A percentile compares a stretch with the other conserved stretches of the same genome.
phyloP scores from a whole-genome alignment of 2,113 vertebrate species.

The Jaculus jaculus region DNA sequence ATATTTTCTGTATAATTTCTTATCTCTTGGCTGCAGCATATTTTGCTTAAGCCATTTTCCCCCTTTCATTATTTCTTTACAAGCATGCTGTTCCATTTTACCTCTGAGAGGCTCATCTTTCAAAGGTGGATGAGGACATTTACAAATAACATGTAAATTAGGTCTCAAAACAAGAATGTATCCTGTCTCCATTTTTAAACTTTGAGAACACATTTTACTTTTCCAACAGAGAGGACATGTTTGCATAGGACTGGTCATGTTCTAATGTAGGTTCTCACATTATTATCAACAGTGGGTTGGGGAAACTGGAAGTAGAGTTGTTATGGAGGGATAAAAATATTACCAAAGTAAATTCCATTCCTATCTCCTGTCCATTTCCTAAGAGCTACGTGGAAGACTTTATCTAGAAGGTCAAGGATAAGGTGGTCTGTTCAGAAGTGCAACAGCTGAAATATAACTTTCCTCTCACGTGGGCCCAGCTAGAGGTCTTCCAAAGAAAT shows the following conservation, averaged over 20 bases:
- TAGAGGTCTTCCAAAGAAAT: neutral
- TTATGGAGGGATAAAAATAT: no score
- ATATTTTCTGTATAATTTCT: neutral
- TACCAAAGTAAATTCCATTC: neutral
- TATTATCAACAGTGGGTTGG: neutral
- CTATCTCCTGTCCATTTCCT: neutral
- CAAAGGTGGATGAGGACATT: neutral
- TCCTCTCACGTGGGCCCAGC: neutral
- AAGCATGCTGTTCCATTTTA: slow-evolving; percentile 23
- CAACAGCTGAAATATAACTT: neutral
- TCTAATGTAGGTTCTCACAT: neutral
- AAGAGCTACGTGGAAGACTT: neutral
- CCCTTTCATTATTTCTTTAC: slow-evolving; percentile 5
- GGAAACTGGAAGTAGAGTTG: neutral
- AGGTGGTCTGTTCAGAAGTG: neutral
- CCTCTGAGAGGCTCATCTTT: slow-evolving; percentile 12
- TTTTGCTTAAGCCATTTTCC: slow-evolving; percentile 26
- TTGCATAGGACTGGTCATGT: neutral
- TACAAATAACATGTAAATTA: slow-evolving; percentile 24
- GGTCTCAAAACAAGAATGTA: neutral
- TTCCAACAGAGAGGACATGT: neutral
- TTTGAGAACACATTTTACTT: neutral
- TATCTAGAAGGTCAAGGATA: neutral
- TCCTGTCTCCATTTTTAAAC: slow-evolving; percentile 21
- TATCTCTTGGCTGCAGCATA: slow-evolving; percentile 12